Percentiles rank a stretch among this genome's conserved stretches.
These are phyloP conservation scores for Sebastes ruberrimus DNA, from an alignment of 2,797 vertebrate species.

Conservation along the genomic window DNA sequence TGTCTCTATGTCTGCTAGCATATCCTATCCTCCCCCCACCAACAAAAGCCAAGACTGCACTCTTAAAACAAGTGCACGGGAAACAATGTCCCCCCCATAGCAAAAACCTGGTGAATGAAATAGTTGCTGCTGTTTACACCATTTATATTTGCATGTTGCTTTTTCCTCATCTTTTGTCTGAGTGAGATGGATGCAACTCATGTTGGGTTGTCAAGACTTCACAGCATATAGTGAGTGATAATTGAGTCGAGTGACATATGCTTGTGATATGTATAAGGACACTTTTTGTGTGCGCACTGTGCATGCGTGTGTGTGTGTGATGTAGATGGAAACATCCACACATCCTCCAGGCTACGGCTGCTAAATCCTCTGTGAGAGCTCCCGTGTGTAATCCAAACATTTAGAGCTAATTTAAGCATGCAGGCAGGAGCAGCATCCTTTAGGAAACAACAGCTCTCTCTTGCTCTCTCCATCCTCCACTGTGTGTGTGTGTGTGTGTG, in stretches of 20 bases:
- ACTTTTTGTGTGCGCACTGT: not conserved
- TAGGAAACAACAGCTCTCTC: constrained; percentile 78
- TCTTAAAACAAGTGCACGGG: constrained; percentile 55
- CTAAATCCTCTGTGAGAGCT: constrained; percentile 83
- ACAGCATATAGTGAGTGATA: constrained; percentile 25
- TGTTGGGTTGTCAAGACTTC: constrained; percentile 15
- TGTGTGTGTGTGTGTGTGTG: constrained; percentile 8
- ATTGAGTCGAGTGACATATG: constrained; percentile 45
- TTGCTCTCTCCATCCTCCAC: constrained; percentile 30
- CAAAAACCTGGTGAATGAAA: constrained; percentile 59
- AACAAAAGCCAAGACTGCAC: constrained; percentile 53
- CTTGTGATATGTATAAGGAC: constrained; percentile 37
- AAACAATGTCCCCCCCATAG: constrained; percentile 22
- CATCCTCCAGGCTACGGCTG: constrained; percentile 75
- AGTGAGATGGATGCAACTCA: constrained; percentile 10
- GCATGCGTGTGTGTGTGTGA: constrained; percentile 15
- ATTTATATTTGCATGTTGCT: constrained; percentile 21
- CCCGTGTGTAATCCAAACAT: constrained; percentile 86
- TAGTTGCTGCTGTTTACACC: constrained; percentile 16
- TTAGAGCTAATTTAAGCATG: constrained; percentile 86
- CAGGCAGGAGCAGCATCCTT: constrained; percentile 82
- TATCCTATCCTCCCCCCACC: constrained; percentile 66
- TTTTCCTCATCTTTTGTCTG: constrained; percentile 22
- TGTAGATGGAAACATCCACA: constrained; percentile 76
- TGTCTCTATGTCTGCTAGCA: constrained; percentile 60